These are phyloP conservation scores for Fragum whitleyi DNA, from an alignment of 2,888 invertebrate species.

Conservation along the genomic window DNA sequence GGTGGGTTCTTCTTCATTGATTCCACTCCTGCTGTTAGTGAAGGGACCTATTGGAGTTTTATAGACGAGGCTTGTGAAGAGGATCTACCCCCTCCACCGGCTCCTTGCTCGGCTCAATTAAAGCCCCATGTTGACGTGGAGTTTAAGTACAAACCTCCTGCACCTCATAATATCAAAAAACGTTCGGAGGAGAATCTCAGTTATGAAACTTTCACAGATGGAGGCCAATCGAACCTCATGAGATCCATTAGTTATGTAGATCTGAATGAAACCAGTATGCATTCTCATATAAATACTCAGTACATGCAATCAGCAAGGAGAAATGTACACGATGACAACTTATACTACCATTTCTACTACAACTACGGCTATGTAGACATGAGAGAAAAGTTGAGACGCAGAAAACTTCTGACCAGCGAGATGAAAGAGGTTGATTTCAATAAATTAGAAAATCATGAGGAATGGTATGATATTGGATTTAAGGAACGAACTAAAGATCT, in stretches of 20 bases:
- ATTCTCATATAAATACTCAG: constrained; percentile 51
- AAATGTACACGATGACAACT: constrained; percentile 50
- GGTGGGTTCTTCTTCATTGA: constrained; percentile 14
- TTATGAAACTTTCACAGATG: not conserved
- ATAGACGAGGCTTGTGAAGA: constrained; percentile 6
- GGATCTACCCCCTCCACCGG: constrained; percentile 39
- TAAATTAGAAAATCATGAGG: constrained; percentile 60
- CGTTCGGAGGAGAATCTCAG: not conserved
- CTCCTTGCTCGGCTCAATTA: constrained; percentile 41
- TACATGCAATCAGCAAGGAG: constrained; percentile 39
- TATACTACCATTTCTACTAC: constrained; percentile 60
- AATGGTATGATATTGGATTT: constrained; percentile 63
- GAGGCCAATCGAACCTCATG: constrained; percentile 23
- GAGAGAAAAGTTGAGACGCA: constrained; percentile 54
- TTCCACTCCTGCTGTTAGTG: not conserved
- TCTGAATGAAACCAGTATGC: constrained; percentile 31
- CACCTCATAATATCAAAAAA: not conserved
- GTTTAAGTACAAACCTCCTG: constrained; percentile 39
- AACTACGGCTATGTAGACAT: constrained; percentile 53
- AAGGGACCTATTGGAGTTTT: not conserved
- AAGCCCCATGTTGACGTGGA: constrained; percentile 29
- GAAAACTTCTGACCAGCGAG: constrained; percentile 45
- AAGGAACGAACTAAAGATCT: constrained; percentile 57
- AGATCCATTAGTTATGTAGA: constrained; percentile 41
- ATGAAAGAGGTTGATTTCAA: constrained; percentile 56